Evolutionary conservation across 2,797 vertebrate genomes (phyloP), one percentile per base, ranked within the genome.

Genomic region (Vultur gryphus): DNA sequence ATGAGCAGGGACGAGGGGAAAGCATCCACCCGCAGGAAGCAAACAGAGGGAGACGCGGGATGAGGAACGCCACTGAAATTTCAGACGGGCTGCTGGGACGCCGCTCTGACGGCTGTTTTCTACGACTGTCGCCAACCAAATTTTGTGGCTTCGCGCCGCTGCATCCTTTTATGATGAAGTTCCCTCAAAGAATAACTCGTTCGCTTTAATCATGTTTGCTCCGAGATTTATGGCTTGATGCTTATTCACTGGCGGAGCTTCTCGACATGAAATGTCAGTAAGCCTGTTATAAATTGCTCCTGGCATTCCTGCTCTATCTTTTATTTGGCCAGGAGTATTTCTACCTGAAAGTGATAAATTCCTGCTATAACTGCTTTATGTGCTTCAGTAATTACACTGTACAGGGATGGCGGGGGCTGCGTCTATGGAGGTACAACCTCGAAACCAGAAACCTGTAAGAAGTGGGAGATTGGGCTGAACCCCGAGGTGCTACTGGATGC

Each of bases 281-380:
- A 98, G 96, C 94, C 97, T 14, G 95, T 98, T 98, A 98, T 98
- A 98, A 98, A 98, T 98, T 81, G 96, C 96, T 97, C 89, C 97
- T 98, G 97, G 98, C 96, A 91, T 96, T 96, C 95, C 96, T 96
- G 95, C 96, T 97, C 97, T 97, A 95, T 98, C 97, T 98, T 98
- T 98, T 98, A 98, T 98, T 98, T 97, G 97, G 96, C 96, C 93
- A 90, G 85, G 93, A 97, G 96, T 98, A 97, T 98, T 98, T 97
- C 97, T 95, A 98, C 97, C 97, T 98, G 98, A 98, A 98, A 98
- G 97, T 98, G 98, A 98, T 98, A 98, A 98, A 98, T 98, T 97
- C 95, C 96, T 95, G 95, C 96, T 98, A 82, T 98, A 98, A 98
- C 97, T 75, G 84, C 96, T 98, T 97, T 97, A 96, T 97, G 97